Base-by-base conservation (phyloP, 2,888 invertebrate genomes). In the Boloria selene region DNA sequence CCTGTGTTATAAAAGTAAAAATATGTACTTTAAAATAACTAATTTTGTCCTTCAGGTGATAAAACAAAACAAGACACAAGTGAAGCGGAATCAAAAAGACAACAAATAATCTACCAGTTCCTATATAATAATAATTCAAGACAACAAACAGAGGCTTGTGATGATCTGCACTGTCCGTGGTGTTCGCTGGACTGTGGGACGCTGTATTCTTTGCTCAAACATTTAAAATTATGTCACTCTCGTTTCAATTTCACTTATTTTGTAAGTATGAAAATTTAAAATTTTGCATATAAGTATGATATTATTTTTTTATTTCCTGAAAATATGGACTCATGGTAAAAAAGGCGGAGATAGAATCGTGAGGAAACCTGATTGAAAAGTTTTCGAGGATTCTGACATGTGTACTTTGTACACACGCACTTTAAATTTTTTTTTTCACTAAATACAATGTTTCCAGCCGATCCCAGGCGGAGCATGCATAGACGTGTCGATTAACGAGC, bases 141-240 rank as follows among this genome's bases (percentile, higher is more conserved):
- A 54, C 98, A 98, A 82, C 98, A 98, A 88, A 98, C 98, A 0
- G 98, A 98, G 87, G 97, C 98, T 13, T 96, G 97, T 71, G 97
- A 97, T 79, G 98, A 98, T 90, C 93, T 98, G 60, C 96, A 96
- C 81, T 99, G 99, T 82, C 98, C 99, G 0, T 99, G 98, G 98
- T 99, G 99, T 84, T 96, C 96, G 6, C 90, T 98, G 18, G 97
- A 98, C 87, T 98, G 98, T 78, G 94, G 95, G 62, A 94, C 95
- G 45, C 93, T 99, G 22, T 98, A 98, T 87, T 96, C 97, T 0
- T 91, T 99, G 72, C 93, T 99, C 49, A 98, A 98, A 83, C 99
- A 99, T 85, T 94, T 99, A 64, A 98, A 98, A 84, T 91, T 98
- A 53, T 98, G 98, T 83, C 99, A 99, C 89, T 96, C 97, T 3